Base-by-base conservation (phyloP, 2,113 vertebrate species). In the Cynoglossus semilaevis region DNA sequence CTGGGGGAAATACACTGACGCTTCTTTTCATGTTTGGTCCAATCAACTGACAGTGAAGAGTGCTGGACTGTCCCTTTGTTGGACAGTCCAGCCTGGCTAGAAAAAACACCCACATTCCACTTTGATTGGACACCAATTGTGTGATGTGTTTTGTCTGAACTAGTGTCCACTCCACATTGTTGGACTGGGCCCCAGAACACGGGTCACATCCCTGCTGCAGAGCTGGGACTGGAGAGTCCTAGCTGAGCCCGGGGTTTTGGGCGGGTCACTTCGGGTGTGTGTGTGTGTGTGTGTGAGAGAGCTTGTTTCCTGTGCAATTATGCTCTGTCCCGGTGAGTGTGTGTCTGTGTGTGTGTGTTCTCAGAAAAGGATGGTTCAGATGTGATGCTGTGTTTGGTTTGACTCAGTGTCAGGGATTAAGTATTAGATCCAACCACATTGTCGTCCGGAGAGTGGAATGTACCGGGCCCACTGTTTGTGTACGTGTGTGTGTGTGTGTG, bases 401-500 rank as follows among this genome's bases (percentile, higher is more conserved):
- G 73, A 66, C 69, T 80, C 76, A 79, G 48, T 72, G 72, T 80
- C 61, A 80, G 85, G 85, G 88, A 82, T 91, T 90, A 88, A 81
- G 74, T 61, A 15, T 54, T 57, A 86, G 89, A 88, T 81, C 88
- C 80, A 0, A 46, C 62, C 44, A 74, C 63, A 83, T 90, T 92
- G 88, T 90, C 91, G 87, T 88, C 65, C 63, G 14, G 51, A 51
- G 63, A 63, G 62, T 73, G 89, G 88, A 90, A 91, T 90, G 88
- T 82, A 87, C 80, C 78, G 70, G 75, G 67, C 67, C 17, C 74
- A 51, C 51, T 61, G 51, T 78, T 58, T 77, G 68, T 64, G 17
- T 15, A 59, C 58, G 53, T 44, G 52, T 62, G 63, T 59, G 48
- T 44, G 40, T 51, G 13, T 51, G 18, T 65, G 44, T 49, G 53